Base-by-base conservation (phyloP, 2,797 vertebrate species). In the Sebastiscus tertius region DNA sequence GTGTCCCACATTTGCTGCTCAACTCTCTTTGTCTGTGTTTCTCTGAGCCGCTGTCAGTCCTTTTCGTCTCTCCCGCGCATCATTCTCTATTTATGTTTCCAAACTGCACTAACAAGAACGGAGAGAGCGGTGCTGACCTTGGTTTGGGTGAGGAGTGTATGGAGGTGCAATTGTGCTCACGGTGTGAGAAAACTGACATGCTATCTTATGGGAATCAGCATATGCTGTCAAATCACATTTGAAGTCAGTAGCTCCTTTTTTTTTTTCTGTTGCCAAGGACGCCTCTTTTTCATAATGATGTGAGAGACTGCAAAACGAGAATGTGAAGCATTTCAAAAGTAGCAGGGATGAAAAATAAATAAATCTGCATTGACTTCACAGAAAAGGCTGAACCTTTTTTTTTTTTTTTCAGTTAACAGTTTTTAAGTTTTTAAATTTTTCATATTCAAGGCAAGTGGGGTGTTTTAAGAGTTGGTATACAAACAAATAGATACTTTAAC, bases 1-100 rank as follows among this genome's bases (percentile, higher is more conserved):
- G 6, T 76, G 87, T 84, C 86, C 88, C 81, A 81, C 81, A 89
- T 87, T 61, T 73, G 67, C 63, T 81, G 60, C 81, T 78, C 85
- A 70, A 22, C 86, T 87, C 72, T 55, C 81, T 91, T 84, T 89
- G 84, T 89, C 74, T 55, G 68, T 70, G 61, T 82, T 71, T 72
- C 33, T 71, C 59, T 75, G 68, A 80, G 55, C 46, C 20, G 14
- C 67, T 24, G 67, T 85, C 82, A 63, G 69, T 82, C 81, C 64
- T 59, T 59, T 55, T 65, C 46, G 33, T 81, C 71, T 39, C 34
- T 63, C 61, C 26, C 46, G n/a, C 46, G 67, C 84, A 77, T 79
- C 59, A 60, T 76, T 85, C 70, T 82, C 63, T 69, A 49, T 81
- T 26, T 72, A 39, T 75, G 39, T 81, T 87, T 80, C 80, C 75